Evolutionary conservation across 1,140 invertebrate genomes (phyloP).

Genomic region (Pomacea maculata): DNA sequence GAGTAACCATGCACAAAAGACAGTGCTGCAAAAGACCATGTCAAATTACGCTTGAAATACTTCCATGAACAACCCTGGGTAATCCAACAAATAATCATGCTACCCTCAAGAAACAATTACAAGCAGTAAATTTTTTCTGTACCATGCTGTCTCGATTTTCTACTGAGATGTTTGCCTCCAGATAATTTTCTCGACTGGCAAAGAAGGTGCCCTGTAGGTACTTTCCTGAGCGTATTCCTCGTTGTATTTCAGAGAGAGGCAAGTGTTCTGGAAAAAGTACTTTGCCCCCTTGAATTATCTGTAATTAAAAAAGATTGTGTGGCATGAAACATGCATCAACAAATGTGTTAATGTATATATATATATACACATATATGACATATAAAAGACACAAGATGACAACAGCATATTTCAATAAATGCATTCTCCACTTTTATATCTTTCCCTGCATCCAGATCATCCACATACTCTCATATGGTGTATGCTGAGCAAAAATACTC

Average conservation of each 20-base stretch:
- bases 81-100: neutral
- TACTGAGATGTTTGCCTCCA: constrained; percentile 91
- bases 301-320: neutral
- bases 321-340: too few relatives aligned
- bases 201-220: constrained; percentile 80
- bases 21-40: too few relatives aligned
- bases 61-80: neutral
- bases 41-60: too few relatives aligned
- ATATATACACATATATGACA: neutral
- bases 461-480: neutral
- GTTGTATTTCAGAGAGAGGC: constrained; percentile 76
- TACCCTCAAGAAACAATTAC: neutral
- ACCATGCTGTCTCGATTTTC: constrained; percentile 64
- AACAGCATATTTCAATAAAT: neutral
- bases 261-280: constrained; percentile 84
- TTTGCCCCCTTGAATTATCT: constrained; percentile 44
- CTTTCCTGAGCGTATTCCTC: constrained; percentile 82
- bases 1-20: too few relatives aligned
- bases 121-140: neutral
- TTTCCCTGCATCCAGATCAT: neutral
- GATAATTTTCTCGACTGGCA: constrained; percentile 84
- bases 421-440: neutral
- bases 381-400: neutral
- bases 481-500: neutral
- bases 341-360: neutral